A percentile compares a stretch with the other conserved stretches of the same genome.
Conservation (phyloP, 2,888 invertebrate species). For the Muscina levida region DNA sequence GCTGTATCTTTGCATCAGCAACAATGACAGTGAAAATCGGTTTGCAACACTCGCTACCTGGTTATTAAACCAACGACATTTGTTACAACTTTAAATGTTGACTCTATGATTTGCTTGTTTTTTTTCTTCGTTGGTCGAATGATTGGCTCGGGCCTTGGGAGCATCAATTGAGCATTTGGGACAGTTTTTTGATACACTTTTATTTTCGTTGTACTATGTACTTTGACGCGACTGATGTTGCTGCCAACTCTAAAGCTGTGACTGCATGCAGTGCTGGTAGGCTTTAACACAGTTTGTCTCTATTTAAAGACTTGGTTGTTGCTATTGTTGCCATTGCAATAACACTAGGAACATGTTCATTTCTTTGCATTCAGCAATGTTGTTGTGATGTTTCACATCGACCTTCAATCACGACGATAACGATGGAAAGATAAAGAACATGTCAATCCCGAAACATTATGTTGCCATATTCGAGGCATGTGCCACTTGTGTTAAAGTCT, state of each 20-base stretch:
- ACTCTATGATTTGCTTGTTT: not conserved
- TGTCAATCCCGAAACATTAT: conserved; percentile 19
- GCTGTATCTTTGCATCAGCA: conserved; percentile 11
- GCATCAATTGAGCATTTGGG: conserved; percentile 27
- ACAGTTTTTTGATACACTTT: conserved; percentile 17
- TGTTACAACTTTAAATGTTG: not conserved
- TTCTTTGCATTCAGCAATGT: conserved; percentile 15
- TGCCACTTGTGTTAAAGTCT: conserved; percentile 5
- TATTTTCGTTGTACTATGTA: not conserved
- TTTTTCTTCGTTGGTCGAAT: conserved; percentile 15
- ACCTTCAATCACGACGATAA: conserved; percentile 30
- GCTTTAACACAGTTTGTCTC: conserved; percentile 1
- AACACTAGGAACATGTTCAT: too few species aligned
- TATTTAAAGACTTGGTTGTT: not conserved
- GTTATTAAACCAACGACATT: conserved; percentile 14
- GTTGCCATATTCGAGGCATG: conserved; percentile 10
- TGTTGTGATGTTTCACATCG: conserved; percentile 32
- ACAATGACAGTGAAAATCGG: conserved; percentile 2
- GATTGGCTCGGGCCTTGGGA: not conserved
- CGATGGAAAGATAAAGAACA: not conserved
- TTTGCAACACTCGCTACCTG: conserved; percentile 18
- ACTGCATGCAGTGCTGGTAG: not conserved
- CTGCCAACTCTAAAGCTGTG: not conserved
- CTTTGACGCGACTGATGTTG: not conserved
- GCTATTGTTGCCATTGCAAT: conserved; percentile 24